phyloP scores from a whole-genome alignment of 1,140 invertebrate genomes.

The Cylas formicarius region DNA sequence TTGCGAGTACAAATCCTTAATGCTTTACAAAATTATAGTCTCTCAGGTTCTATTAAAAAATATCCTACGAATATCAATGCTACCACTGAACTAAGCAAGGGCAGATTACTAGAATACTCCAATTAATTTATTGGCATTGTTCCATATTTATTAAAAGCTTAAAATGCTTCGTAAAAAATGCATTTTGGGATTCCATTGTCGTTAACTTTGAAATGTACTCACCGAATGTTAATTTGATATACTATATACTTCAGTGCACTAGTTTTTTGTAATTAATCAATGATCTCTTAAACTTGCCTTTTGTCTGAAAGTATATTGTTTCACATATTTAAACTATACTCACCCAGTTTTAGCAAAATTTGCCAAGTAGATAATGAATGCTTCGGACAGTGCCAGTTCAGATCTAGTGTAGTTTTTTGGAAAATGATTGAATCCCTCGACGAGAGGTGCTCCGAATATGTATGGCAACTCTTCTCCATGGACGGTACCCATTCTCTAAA shows the following conservation, averaged over 20 bases:
- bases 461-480: constrained; percentile 89
- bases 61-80: too few relatives aligned
- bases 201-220: neutral
- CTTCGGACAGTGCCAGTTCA: constrained; percentile 75
- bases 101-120: too few relatives aligned
- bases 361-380: constrained; percentile 77
- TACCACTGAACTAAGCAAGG: too few relatives aligned
- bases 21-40: too few relatives aligned
- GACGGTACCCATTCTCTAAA: constrained; percentile 74
- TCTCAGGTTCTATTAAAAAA: too few relatives aligned
- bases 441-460: constrained; percentile 74
- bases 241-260: neutral
- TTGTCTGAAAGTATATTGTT: too few relatives aligned
- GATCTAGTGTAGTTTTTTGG: constrained; percentile 72
- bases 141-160: too few relatives aligned
- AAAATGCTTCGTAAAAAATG: neutral
- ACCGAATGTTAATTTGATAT: neutral
- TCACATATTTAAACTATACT: constrained; percentile 41
- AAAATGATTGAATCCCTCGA: constrained; percentile 70
- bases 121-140: too few relatives aligned
- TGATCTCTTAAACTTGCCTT: too few relatives aligned
- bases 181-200: neutral
- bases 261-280: neutral
- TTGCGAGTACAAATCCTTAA: too few relatives aligned
- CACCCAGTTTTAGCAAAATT: constrained; percentile 92